Conservation (phyloP, 1,140 invertebrate genomes). For the Ostrea denselamellosa region DNA sequence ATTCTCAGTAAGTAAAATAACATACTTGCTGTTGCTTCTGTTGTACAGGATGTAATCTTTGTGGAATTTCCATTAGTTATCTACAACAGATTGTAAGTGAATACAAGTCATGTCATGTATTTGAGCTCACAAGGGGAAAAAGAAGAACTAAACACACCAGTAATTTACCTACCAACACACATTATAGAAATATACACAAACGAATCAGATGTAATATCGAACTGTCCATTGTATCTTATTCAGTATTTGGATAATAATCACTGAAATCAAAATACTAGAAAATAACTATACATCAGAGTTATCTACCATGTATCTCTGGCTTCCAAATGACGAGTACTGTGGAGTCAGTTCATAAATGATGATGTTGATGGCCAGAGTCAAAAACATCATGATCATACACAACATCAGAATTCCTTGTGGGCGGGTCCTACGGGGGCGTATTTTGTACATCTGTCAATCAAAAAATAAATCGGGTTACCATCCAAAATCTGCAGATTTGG, state of each 20-base stretch:
- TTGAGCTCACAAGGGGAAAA: no score
- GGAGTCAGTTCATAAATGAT: conserved; percentile 79
- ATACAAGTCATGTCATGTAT: no score
- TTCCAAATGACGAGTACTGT: conserved; percentile 79
- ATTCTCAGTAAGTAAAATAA: not conserved
- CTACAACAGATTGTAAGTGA: not conserved
- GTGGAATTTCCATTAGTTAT: not conserved
- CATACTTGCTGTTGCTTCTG: conserved; percentile 15
- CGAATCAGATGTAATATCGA: no score
- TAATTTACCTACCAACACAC: no score
- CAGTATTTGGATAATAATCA: no score
- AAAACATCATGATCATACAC: conserved; percentile 79
- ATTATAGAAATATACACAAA: no score
- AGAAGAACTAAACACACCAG: no score
- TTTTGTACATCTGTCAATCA: conserved; percentile 77
- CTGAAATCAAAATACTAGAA: no score
- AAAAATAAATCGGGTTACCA: not conserved
- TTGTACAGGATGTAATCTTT: not conserved
- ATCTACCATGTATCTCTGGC: conserved; percentile 76
- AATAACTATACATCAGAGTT: not conserved
- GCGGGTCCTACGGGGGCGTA: conserved; percentile 74
- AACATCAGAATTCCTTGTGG: conserved; percentile 79
- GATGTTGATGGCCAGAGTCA: conserved; percentile 79
- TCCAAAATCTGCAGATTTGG: not conserved
- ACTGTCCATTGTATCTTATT: no score